Conservation (phyloP, 2,797 vertebrate species). For the Sarcoramphus papa region DNA sequence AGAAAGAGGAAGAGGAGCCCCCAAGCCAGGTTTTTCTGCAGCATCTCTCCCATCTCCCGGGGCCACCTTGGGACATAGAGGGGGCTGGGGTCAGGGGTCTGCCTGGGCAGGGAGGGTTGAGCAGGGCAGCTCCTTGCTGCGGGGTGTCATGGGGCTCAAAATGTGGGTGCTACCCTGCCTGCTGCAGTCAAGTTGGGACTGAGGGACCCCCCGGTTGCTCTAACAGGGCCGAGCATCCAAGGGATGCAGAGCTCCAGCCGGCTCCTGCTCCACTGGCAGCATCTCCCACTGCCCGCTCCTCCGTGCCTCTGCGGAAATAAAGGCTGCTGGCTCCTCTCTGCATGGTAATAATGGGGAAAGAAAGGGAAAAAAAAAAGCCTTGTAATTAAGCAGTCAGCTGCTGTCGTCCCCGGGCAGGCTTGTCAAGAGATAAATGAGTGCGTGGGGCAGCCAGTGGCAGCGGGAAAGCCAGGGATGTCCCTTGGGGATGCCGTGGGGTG, state of each 20-base stretch:
- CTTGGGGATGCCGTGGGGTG: not conserved
- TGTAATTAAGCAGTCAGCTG: constrained; percentile 45
- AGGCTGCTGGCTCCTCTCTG: not conserved
- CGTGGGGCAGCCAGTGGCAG: not conserved
- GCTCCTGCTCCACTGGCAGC: not conserved
- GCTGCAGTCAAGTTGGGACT: not conserved
- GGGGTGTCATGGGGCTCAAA: not conserved
- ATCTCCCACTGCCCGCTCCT: not conserved
- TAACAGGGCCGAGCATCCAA: not conserved
- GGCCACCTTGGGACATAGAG: not conserved
- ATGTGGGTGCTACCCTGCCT: not conserved
- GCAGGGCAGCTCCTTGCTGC: not conserved
- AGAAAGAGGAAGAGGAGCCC: not conserved
- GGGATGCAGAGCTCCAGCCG: not conserved
- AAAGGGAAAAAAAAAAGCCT: not conserved
- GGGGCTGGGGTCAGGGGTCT: not conserved
- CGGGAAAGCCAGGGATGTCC: not conserved
- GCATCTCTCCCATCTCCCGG: not conserved
- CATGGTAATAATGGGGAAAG: not conserved
- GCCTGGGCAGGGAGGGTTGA: not conserved
- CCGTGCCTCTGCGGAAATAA: not conserved
- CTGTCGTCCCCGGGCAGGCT: not conserved
- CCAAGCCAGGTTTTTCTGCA: not conserved
- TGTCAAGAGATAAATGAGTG: not conserved
- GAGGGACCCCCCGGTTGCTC: not conserved